Conservation (phyloP, 1,140 invertebrate genomes). For the Rhyacophila brunnea region DNA sequence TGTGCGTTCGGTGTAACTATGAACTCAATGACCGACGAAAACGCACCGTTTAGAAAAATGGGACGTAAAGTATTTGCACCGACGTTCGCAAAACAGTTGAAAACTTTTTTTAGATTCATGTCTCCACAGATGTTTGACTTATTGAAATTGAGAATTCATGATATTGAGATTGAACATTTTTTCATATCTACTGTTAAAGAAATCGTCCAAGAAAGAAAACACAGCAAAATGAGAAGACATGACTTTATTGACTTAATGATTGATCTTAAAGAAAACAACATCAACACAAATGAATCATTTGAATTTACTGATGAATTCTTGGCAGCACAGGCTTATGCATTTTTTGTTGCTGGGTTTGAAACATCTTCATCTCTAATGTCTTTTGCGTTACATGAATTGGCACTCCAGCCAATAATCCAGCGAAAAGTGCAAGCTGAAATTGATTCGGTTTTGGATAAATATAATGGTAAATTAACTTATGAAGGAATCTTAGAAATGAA, state of each 20-base stretch:
- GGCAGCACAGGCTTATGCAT: conserved; percentile 41
- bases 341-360: conserved; percentile 42
- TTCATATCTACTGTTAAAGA: conserved; percentile 20
- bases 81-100: neutral
- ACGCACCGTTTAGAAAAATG: conserved; percentile 43
- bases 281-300: conserved; percentile 2
- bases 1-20: conserved; percentile 46
- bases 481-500: conserved; percentile 47
- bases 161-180: conserved; percentile 33
- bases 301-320: conserved; percentile 30
- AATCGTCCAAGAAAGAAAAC: conserved; percentile 34
- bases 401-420: conserved; percentile 58
- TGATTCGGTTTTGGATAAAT: conserved; percentile 39
- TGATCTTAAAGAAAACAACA: conserved; percentile 47
- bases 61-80: conserved; percentile 42
- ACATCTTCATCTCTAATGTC: conserved; percentile 51
- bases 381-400: conserved; percentile 57
- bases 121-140: conserved; percentile 10
- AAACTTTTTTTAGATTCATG: conserved; percentile 6
- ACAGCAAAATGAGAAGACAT: conserved; percentile 43
- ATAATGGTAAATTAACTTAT: conserved; percentile 43
- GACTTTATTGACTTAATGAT: conserved; percentile 60
- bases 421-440: conserved; percentile 57
- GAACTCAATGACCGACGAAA: conserved; percentile 42
- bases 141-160: conserved; percentile 22